Evolutionary conservation across 2,888 invertebrate species (phyloP).

Genomic region (Germaria angustata): DNA sequence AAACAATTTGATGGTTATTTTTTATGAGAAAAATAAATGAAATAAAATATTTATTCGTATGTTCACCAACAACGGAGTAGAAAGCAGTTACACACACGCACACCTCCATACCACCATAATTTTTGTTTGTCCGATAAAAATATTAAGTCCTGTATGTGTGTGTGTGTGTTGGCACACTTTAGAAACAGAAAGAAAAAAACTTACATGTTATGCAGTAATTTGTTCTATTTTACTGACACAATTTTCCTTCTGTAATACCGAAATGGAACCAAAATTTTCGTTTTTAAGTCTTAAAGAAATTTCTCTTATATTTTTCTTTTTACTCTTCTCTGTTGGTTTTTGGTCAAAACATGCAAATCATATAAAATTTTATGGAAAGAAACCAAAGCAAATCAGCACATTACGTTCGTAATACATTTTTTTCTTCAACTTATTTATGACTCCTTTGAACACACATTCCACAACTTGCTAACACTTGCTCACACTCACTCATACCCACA

Average conservation of each 20-base stretch:
- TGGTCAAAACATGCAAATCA: constrained; percentile 62
- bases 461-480: background rate
- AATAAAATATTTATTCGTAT: constrained; percentile 13
- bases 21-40: background rate
- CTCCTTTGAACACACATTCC: background rate
- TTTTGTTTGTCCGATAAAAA: background rate
- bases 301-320: background rate
- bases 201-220: constrained; percentile 64
- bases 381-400: constrained; percentile 30
- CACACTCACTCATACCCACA: background rate
- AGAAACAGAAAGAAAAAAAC: constrained; percentile 6
- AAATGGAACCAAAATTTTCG: constrained; percentile 32
- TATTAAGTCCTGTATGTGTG: constrained; percentile 5
- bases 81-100: constrained; percentile 4
- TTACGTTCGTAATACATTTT: constrained; percentile 38
- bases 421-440: constrained; percentile 35
- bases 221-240: constrained; percentile 60
- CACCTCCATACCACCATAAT: background rate
- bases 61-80: background rate
- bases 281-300: constrained; percentile 10
- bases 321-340: background rate
- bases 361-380: constrained; percentile 47
- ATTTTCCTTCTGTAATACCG: background rate
- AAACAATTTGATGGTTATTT: constrained; percentile 38
- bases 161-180: background rate